A percentile compares a stretch with the other conserved stretches of the same genome.
These are phyloP conservation scores for Coracopsis vasa DNA, from an alignment of 2,113 vertebrate genomes.

Conservation along the genomic window DNA sequence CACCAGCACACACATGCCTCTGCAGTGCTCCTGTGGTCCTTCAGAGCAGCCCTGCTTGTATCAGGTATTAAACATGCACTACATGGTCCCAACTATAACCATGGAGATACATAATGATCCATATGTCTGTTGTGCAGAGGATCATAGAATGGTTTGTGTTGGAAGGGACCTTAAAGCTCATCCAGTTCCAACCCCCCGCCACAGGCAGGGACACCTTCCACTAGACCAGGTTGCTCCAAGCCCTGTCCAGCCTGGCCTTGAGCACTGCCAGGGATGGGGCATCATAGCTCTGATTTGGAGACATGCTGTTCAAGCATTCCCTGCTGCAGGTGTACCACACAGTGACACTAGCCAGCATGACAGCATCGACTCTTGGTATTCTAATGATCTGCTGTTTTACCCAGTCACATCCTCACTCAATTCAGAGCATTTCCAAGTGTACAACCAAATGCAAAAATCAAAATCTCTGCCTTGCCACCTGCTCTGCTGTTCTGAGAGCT, in stretches of 20 bases:
- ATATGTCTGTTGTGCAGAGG: accelerated
- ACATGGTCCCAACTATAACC: not conserved
- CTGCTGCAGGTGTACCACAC: not conserved
- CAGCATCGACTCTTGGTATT: not conserved
- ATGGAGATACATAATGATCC: not conserved
- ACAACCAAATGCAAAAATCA: not conserved
- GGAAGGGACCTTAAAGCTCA: not conserved
- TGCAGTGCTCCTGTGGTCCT: not conserved
- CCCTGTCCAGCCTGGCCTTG: not conserved
- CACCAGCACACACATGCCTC: not conserved
- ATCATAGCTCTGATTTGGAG: not conserved
- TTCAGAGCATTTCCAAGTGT: not conserved
- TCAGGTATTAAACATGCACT: not conserved
- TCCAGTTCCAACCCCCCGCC: not conserved
- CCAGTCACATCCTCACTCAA: not conserved
- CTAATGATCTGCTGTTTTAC: accelerated
- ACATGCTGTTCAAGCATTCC: not conserved
- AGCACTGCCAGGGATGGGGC: not conserved
- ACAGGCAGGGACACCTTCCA: not conserved
- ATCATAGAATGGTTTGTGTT: not conserved
- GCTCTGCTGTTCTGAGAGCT: not conserved
- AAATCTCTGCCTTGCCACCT: not conserved
- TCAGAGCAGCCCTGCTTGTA: not conserved
- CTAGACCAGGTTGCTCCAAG: not conserved
- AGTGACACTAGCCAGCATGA: not conserved